Base-by-base conservation (phyloP, 2,797 vertebrate genomes). In the Sebastes ruberrimus region DNA sequence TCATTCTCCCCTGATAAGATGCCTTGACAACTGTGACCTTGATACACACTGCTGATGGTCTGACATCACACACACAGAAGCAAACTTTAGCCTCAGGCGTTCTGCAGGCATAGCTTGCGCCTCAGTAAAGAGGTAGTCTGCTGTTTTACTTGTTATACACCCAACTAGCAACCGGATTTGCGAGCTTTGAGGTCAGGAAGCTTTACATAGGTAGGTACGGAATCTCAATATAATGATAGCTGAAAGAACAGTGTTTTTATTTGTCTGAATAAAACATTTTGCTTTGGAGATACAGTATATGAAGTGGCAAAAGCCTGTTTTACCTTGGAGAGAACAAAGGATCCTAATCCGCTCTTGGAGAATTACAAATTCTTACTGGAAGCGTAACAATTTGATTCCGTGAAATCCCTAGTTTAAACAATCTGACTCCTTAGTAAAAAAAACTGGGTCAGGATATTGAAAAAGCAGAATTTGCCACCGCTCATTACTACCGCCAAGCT, bases 1-100 rank as follows among this genome's bases (percentile, higher is more conserved):
- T 86, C 80, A 75, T 72, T 80, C 89, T 84, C 56, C 65, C 74
- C 74, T 66, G 74, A 89, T 83, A 86, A 89, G 81, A 85, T 65
- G 71, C 65, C 77, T 87, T 71, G 80, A 88, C 91, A 89, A 75
- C 62, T 4, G 71, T 84, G 92, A 91, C 92, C 91, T 93, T 87
- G 85, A 77, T 76, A 14, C 84, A 76, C 55, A 42, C 55, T 59
- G 78, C 73, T 69, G 71, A 76, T 85, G 88, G 66, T 83, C 64
- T 81, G 76, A 84, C 74, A 83, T 89, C 64, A 74, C 74, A 69
- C 76, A 77, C 67, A 67, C 65, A 78, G 22, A 64, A 16, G 60
- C 74, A 20, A 49, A 16, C 27, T 80, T 62, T 35, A 55, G 62
- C 66, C 63, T 46, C 11, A 2, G 75, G 79, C 59, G 2, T 65